These are phyloP conservation scores for Mus caroli DNA, from an alignment of 2,797 vertebrate species.

Conservation along the genomic window DNA sequence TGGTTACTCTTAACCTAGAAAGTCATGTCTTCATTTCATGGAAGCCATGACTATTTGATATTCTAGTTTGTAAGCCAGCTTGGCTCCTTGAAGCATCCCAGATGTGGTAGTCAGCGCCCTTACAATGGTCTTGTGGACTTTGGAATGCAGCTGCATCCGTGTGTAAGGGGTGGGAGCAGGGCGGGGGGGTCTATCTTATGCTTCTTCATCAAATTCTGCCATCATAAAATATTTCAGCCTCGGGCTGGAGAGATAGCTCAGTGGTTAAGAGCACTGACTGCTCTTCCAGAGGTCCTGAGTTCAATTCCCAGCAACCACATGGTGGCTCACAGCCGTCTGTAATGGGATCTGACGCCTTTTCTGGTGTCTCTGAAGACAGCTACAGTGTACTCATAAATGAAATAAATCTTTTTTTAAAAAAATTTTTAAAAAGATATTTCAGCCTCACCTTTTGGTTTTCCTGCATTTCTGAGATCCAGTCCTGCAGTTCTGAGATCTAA, in stretches of 20 bases:
- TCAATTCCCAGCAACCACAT: too few species aligned
- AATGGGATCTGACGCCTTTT: too few species aligned
- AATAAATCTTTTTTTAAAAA: too few species aligned
- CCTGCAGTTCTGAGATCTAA: too few species aligned
- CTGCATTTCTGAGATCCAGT: background rate
- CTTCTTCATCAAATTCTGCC: background rate
- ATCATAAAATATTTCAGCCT: accelerated
- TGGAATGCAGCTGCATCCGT: accelerated
- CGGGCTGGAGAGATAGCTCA: too few species aligned
- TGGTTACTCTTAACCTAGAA: accelerated
- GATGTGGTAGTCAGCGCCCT: accelerated
- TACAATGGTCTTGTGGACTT: accelerated
- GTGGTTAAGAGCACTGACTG: too few species aligned
- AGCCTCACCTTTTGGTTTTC: background rate
- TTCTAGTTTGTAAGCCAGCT: background rate
- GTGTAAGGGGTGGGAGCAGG: background rate
- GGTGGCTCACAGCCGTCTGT: too few species aligned
- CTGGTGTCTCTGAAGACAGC: too few species aligned
- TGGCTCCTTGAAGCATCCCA: accelerated
- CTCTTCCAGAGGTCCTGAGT: too few species aligned
- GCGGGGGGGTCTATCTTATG: accelerated
- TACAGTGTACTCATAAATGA: too few species aligned
- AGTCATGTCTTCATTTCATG: accelerated
- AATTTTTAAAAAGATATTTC: too few species aligned
- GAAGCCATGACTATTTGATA: accelerated